phyloP scores from a whole-genome alignment of 2,888 invertebrate species.

The Selenia dentaria region DNA sequence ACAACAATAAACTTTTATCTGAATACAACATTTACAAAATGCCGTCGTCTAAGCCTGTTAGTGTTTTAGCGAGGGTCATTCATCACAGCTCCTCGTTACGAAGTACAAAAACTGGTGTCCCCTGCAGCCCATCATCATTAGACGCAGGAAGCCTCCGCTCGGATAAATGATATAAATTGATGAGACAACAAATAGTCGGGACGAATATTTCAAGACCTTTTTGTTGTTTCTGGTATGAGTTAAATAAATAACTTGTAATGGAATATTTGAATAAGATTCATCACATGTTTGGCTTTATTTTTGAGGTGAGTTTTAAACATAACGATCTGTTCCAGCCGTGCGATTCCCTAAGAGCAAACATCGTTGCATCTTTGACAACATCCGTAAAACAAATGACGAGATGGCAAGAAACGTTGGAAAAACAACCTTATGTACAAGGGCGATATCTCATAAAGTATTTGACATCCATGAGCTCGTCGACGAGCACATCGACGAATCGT shows the following conservation, averaged over 20 bases:
- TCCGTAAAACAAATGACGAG: no score
- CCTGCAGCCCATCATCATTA: conserved; percentile 30
- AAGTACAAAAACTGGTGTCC: conserved; percentile 28
- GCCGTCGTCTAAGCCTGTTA: conserved; percentile 12
- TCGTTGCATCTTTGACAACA: no score
- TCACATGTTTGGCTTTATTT: no score
- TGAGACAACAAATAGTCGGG: conserved; percentile 13
- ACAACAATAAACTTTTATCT: conserved; percentile 8
- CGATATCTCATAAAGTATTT: no score
- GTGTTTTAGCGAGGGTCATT: conserved; percentile 22
- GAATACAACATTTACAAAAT: conserved; percentile 4
- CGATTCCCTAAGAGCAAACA: no score
- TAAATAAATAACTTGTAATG: not conserved
- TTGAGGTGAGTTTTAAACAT: no score
- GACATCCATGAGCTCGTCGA: no score
- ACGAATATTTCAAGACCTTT: conserved; percentile 1
- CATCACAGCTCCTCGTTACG: conserved; percentile 34
- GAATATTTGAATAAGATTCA: no score
- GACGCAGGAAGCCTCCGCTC: conserved; percentile 27
- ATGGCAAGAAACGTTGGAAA: no score
- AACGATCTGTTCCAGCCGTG: no score
- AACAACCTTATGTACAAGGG: no score
- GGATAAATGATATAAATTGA: conserved; percentile 24
- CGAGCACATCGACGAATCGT: no score
- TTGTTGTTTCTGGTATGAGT: not conserved